Evolutionary conservation across 2,113 vertebrate species (phyloP).

Genomic region (Maccullochella peelii): DNA sequence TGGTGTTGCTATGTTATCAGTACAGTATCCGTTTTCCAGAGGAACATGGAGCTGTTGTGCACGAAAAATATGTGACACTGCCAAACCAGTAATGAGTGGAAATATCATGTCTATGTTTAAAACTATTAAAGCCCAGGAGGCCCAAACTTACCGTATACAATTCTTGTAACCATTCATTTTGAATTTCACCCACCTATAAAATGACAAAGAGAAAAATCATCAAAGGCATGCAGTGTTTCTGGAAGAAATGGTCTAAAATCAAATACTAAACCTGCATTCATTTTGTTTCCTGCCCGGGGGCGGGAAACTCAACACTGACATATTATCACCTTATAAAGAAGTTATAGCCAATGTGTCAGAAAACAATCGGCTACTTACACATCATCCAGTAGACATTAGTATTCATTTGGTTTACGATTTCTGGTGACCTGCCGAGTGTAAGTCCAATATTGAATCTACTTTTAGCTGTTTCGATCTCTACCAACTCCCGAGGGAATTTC

Average conservation of each 20-base stretch:
- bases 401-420: background rate
- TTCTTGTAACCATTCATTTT: slow-evolving; percentile 84
- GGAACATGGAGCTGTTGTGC: background rate
- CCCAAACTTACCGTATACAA: slow-evolving; percentile 80
- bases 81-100: background rate
- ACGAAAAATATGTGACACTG: background rate
- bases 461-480: background rate
- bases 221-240: background rate
- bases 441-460: background rate
- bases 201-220: slow-evolving; percentile 35
- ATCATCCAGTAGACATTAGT: background rate
- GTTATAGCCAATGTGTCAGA: background rate
- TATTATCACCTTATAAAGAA: no score
- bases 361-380: background rate
- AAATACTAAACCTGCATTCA: background rate
- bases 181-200: slow-evolving; percentile 82
- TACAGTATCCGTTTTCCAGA: slow-evolving; percentile 3
- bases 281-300: background rate
- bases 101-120: background rate
- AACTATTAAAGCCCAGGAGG: background rate
- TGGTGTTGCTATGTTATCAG: background rate
- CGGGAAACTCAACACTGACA: background rate
- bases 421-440: background rate
- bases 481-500: background rate
- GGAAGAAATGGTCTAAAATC: background rate